Evolutionary conservation across 2,113 vertebrate species (phyloP).

Genomic region (Alaudala cheleensis): DNA sequence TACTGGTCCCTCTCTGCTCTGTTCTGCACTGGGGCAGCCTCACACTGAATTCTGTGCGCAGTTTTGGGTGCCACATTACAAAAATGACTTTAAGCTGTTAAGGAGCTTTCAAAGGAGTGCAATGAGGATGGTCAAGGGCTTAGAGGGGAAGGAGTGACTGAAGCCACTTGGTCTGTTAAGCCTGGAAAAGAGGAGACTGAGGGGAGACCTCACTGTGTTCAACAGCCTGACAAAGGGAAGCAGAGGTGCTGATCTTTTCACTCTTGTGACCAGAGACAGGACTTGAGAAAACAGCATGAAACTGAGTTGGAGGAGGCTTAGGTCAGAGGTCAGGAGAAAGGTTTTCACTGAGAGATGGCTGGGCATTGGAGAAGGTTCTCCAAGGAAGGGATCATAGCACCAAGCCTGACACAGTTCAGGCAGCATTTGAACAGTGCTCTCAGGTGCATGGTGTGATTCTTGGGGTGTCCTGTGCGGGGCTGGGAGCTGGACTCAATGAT

Average conservation of each 20-base stretch:
- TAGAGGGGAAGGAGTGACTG: background rate
- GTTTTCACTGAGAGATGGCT: background rate
- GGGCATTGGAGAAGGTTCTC: background rate
- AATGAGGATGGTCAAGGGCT: background rate
- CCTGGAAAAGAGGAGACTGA: background rate
- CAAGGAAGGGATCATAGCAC: background rate
- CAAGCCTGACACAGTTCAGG: background rate
- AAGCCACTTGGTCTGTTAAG: too few relatives aligned
- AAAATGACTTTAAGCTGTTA: background rate
- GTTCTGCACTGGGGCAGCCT: background rate
- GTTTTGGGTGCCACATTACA: background rate
- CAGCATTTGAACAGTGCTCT: background rate
- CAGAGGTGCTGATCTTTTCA: background rate
- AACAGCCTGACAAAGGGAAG: background rate
- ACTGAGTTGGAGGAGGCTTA: background rate
- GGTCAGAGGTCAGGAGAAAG: background rate
- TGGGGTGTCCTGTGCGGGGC: background rate
- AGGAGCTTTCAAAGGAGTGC: background rate
- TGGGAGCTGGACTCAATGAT: background rate
- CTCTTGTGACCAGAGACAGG: too few relatives aligned
- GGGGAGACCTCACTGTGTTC: background rate
- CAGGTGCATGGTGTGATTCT: background rate
- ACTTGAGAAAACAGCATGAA: background rate
- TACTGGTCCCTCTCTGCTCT: too few relatives aligned
- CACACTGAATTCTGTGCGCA: background rate